A percentile compares a stretch with the other conserved stretches of the same genome.
Conservation (phyloP, 92 coral and sea anemone genomes). For the Actinostola sp. region DNA sequence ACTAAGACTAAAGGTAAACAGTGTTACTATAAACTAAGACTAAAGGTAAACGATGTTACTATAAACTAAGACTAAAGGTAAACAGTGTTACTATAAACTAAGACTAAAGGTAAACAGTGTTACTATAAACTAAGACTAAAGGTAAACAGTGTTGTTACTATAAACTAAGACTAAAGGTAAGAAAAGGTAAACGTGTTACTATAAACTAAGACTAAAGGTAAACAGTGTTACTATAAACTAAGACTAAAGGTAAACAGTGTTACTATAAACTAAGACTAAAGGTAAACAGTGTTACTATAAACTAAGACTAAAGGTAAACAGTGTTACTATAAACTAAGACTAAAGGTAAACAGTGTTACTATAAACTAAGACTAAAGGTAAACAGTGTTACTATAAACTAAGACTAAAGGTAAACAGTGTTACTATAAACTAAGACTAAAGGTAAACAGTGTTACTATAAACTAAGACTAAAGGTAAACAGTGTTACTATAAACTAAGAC, state of each 20-base stretch:
- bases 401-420: neutral
- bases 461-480: slow-evolving; percentile 81
- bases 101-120: too few species aligned
- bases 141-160: too few species aligned
- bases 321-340: too few species aligned
- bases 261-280: slow-evolving; percentile 86
- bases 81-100: neutral
- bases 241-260: slow-evolving; percentile 68
- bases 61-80: neutral
- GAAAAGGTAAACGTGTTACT: slow-evolving; percentile 56
- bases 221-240: too few species aligned
- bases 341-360: slow-evolving; percentile 96
- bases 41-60: slow-evolving; percentile 84
- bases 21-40: slow-evolving; percentile 86
- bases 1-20: too few species aligned
- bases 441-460: slow-evolving; percentile 95
- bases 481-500: too few species aligned
- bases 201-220: slow-evolving; percentile 88
- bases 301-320: neutral
- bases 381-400: too few species aligned
- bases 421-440: too few species aligned
- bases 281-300: too few species aligned
- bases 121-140: slow-evolving; percentile 86
- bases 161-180: neutral
- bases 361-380: slow-evolving; percentile 88